These are phyloP conservation scores for Gobius niger DNA, from an alignment of 2,113 vertebrate species.

Conservation along the genomic window DNA sequence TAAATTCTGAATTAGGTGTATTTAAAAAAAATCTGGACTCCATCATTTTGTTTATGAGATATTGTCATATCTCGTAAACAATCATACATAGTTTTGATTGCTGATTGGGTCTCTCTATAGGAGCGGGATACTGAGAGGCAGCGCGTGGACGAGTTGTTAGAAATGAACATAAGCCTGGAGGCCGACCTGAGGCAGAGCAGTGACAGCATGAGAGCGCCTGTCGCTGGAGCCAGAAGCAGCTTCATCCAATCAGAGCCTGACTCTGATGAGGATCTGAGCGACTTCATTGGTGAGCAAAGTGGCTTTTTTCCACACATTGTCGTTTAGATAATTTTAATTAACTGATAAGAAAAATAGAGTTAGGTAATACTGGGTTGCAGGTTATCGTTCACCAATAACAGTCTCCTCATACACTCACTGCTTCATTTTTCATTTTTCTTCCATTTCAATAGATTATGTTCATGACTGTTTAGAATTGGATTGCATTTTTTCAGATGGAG, in stretches of 20 bases:
- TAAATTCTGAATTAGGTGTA: background rate
- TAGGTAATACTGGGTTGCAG: slow-evolving; percentile 11
- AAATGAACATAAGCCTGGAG: slow-evolving; percentile 81
- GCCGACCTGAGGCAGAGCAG: slow-evolving; percentile 70
- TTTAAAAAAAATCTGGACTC: background rate
- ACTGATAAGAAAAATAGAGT: slow-evolving; percentile 57
- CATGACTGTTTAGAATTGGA: too few relatives aligned
- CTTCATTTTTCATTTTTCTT: slow-evolving; percentile 4
- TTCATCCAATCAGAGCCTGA: slow-evolving; percentile 68
- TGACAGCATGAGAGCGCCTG: background rate
- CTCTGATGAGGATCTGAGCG: slow-evolving; percentile 71
- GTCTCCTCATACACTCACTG: slow-evolving; percentile 17
- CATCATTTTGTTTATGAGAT: too few relatives aligned
- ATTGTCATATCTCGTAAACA: background rate
- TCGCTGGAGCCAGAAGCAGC: slow-evolving; percentile 14
- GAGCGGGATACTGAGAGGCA: slow-evolving; percentile 81
- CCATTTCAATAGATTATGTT: background rate
- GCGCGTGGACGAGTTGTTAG: slow-evolving; percentile 80
- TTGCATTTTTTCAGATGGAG: too few relatives aligned
- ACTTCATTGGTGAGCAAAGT: slow-evolving; percentile 60
- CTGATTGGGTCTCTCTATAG: slow-evolving; percentile 51
- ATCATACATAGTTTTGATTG: slow-evolving; percentile 1
- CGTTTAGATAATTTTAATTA: slow-evolving; percentile 55
- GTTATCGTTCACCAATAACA: slow-evolving; percentile 40
- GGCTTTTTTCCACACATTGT: slow-evolving; percentile 31